A percentile compares a stretch with the other conserved stretches of the same genome.
Evolutionary conservation across 1,140 invertebrate genomes (phyloP).

Genomic region (Oryctes rhinoceros): DNA sequence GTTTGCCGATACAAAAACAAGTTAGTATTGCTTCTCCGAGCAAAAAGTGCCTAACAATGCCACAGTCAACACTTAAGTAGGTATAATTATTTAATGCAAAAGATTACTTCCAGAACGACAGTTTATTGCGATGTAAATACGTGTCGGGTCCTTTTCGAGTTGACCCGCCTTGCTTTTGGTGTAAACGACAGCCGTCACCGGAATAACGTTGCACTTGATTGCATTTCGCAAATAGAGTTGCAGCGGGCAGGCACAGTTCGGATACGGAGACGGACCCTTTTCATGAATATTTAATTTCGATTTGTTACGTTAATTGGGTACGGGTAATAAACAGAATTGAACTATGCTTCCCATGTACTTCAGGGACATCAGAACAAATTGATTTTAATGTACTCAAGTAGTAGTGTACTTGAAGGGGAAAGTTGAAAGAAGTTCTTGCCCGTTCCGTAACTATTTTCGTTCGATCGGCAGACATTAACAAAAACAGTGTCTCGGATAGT

Average conservation of each 20-base stretch:
- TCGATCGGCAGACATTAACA: neutral
- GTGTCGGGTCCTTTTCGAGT: too few relatives aligned
- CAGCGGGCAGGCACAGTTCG: neutral
- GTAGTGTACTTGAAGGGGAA: neutral
- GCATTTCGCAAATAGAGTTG: neutral
- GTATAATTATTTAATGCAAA: too few relatives aligned
- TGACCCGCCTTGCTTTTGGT: neutral
- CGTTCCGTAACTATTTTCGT: conserved; percentile 6
- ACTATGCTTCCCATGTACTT: neutral
- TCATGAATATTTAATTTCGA: conserved; percentile 34
- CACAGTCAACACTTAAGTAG: too few relatives aligned
- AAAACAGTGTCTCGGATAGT: neutral
- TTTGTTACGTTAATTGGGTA: conserved; percentile 34
- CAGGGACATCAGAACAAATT: conserved; percentile 46
- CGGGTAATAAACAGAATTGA: conserved; percentile 17
- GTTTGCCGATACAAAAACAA: too few relatives aligned
- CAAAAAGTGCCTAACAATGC: too few relatives aligned
- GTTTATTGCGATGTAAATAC: too few relatives aligned
- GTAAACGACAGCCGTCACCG: neutral
- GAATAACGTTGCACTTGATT: conserved; percentile 4
- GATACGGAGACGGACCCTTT: neutral
- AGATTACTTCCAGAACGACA: too few relatives aligned
- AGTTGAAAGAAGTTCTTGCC: neutral
- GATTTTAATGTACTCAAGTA: conserved; percentile 47
- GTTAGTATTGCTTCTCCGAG: too few relatives aligned